Percentiles rank a stretch among this genome's conserved stretches.
These are phyloP conservation scores for Platanista minor DNA, from an alignment of 2,113 vertebrate species.

Conservation along the genomic window DNA sequence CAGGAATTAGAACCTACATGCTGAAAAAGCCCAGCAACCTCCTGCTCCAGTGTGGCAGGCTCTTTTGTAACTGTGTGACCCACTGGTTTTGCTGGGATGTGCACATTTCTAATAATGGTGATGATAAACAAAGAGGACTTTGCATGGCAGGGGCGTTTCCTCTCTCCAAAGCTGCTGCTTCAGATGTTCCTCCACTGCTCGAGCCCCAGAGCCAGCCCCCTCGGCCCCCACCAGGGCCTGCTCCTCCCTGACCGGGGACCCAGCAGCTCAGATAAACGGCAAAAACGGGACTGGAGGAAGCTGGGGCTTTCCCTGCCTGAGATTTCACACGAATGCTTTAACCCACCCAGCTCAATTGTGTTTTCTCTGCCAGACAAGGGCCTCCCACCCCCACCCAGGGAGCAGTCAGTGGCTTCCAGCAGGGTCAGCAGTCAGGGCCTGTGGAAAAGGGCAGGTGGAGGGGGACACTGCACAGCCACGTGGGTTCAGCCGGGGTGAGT, in stretches of 20 bases:
- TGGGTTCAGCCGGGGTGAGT: neutral
- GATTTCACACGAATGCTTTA: neutral
- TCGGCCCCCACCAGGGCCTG: neutral
- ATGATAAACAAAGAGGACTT: slow-evolving; percentile 52
- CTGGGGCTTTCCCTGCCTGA: neutral
- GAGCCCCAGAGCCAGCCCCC: neutral
- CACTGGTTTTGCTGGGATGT: slow-evolving; percentile 56
- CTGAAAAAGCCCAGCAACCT: slow-evolving; percentile 44
- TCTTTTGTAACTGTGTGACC: slow-evolving; percentile 56
- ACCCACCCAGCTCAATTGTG: accelerated
- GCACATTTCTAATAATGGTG: slow-evolving; percentile 62
- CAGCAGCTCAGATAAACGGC: neutral
- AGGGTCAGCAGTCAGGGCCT: neutral
- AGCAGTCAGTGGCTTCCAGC: neutral
- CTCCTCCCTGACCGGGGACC: no score
- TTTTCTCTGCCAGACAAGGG: neutral
- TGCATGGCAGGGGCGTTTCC: slow-evolving; percentile 34
- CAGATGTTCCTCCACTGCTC: neutral
- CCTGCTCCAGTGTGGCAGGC: neutral
- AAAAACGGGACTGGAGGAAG: neutral
- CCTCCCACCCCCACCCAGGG: accelerated
- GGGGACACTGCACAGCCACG: accelerated
- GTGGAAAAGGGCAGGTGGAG: neutral
- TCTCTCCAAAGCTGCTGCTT: slow-evolving; percentile 62
- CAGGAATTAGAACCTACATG: neutral